Conservation (phyloP, 2,113 vertebrate genomes). For the Passer domesticus region DNA sequence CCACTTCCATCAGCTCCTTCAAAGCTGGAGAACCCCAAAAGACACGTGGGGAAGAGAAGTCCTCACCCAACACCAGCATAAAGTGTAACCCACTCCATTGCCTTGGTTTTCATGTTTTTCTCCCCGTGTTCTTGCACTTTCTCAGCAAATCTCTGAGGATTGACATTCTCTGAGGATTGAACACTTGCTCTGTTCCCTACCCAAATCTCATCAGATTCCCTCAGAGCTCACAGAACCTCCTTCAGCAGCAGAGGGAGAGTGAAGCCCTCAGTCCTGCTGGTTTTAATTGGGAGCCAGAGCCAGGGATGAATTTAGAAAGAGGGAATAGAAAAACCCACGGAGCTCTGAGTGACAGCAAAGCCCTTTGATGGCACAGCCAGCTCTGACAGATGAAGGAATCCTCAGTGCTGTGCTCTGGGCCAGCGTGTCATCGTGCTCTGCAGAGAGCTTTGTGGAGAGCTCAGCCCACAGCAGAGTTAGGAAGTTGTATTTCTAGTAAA, state of each 20-base stretch:
- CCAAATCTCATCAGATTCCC: neutral
- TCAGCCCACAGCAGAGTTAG: neutral
- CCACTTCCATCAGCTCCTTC: neutral
- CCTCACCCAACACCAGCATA: neutral
- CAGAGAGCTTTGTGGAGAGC: neutral
- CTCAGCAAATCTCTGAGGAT: neutral
- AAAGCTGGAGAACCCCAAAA: neutral
- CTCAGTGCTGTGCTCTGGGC: neutral
- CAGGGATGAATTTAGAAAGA: neutral
- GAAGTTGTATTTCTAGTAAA: neutral
- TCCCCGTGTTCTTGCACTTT: neutral
- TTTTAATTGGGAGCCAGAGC: neutral
- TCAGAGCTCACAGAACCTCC: neutral
- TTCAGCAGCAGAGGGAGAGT: neutral
- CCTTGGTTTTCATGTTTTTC: neutral
- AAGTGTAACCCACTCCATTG: neutral
- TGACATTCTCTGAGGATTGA: neutral
- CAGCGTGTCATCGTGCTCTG: neutral
- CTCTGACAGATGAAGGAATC: conserved; percentile 40
- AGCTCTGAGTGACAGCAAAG: neutral
- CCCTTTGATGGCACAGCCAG: conserved; percentile 15
- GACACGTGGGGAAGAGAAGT: fast-evolving
- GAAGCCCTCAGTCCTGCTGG: neutral
- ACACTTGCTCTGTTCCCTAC: neutral
- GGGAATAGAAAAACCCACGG: neutral